Base-by-base conservation (phyloP, 2,797 vertebrate genomes). In the Myioborus miniatus region DNA sequence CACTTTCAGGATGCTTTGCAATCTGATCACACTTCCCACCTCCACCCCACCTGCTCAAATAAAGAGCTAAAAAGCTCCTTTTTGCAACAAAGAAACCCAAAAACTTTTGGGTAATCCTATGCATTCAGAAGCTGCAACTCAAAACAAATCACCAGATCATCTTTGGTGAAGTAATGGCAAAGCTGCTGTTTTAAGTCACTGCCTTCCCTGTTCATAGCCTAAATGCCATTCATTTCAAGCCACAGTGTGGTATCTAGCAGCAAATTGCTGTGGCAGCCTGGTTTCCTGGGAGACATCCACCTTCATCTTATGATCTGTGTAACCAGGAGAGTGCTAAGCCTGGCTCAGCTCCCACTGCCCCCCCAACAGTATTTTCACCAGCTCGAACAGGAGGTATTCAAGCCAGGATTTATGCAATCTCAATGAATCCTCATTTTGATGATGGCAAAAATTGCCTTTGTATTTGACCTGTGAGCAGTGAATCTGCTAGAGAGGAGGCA, bases 401-500 rank as follows among this genome's bases (percentile, higher is more conserved):
- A 44, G 56, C 41, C 26, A 62, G 32, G 44, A 13, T 62, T 72
- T 62, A 19, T 46, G 4, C 23, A 65, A 50, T 21, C 62, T 71
- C 36, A 50, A 5, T 19, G 49, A 78, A 71, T 49, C 50, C 36
- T 64, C n/a, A 39, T 43, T 43, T 29, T 0, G 0, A 8, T 0
- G 1, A 47, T 6, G 72, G 21, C 13, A 90, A 53, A 88, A 94
- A 46, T 19, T 2, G 3, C 12, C 14, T 59, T 67, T 56, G 50
- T 56, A 13, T 69, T 71, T 80, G 8, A 56, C 13, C 19, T 30
- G 24, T 8, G 22, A 71, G 58, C n/a, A 52, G n/a, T 18, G 58
- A 81, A 43, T 52, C 5, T n/a, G 22, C 37, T 15, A 17, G 71
- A 75, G 49, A 60, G 44, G 17, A 67, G 44, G 44, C 62, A 78